Evolutionary conservation across 92 coral and sea anemone genomes (phyloP).

Genomic region (Bergia sp.): DNA sequence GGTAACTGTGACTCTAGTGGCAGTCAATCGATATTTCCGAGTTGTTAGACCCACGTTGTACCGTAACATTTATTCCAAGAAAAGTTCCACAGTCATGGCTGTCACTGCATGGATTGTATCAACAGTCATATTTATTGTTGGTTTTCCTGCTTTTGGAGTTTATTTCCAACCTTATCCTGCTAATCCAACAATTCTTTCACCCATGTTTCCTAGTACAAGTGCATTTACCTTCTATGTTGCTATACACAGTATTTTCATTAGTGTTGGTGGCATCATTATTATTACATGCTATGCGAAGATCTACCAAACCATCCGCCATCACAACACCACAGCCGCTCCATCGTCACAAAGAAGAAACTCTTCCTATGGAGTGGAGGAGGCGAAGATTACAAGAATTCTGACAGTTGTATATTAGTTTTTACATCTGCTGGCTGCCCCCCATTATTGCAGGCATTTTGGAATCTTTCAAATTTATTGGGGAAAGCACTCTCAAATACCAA

Average conservation of each 20-base stretch:
- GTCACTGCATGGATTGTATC: constrained; percentile 1
- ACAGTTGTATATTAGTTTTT: neutral
- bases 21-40: constrained; percentile 5
- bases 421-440: neutral
- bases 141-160: neutral
- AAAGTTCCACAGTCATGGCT: neutral
- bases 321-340: neutral
- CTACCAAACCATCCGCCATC: neutral
- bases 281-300: neutral
- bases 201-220: neutral
- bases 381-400: neutral
- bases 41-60: neutral
- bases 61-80: neutral
- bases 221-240: neutral
- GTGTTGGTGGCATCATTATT: neutral
- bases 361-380: neutral
- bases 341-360: neutral
- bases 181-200: constrained; percentile 8
- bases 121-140: neutral
- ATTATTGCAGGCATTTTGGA: neutral
- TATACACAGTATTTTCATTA: neutral
- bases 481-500: neutral
- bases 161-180: neutral
- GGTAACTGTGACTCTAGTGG: neutral
- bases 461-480: neutral